These are phyloP conservation scores for Desmodus rotundus DNA, from an alignment of 2,113 vertebrate species.

Conservation along the genomic window DNA sequence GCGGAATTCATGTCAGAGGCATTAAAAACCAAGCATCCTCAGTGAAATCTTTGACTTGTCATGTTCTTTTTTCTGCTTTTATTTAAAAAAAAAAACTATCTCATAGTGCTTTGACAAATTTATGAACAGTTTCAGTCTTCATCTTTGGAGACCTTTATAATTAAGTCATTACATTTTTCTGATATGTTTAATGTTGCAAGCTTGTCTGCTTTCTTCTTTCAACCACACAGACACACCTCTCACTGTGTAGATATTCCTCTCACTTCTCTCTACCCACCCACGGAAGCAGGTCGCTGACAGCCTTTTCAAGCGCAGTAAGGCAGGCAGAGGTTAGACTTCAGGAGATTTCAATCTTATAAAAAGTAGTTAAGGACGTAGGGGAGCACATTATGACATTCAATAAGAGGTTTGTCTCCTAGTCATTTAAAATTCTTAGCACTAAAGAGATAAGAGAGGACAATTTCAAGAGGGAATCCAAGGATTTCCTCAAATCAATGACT, in stretches of 20 bases:
- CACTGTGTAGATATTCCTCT: background rate
- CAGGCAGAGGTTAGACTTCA: background rate
- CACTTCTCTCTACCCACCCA: conserved; percentile 12
- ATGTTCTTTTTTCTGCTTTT: background rate
- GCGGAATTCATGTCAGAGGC: conserved; percentile 7
- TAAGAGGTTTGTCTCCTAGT: background rate
- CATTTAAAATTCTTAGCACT: background rate
- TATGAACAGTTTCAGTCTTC: background rate
- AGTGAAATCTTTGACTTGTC: conserved; percentile 11
- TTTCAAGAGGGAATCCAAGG: background rate
- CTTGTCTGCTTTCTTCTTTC: background rate
- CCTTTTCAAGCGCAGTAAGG: conserved; percentile 25
- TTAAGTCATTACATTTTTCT: conserved; percentile 37
- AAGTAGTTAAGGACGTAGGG: background rate
- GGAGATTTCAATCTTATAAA: background rate
- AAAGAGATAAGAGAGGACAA: background rate
- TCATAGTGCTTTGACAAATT: conserved; percentile 19
- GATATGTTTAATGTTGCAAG: background rate
- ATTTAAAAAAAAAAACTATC: background rate
- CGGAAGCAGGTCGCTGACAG: conserved; percentile 5
- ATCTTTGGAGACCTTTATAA: conserved; percentile 37
- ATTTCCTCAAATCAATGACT: background rate
- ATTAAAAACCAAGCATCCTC: conserved; percentile 46
- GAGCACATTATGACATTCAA: background rate
- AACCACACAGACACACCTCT: background rate